phyloP scores from a whole-genome alignment of 2,888 invertebrate species.

The Sminthurinus aureus region DNA sequence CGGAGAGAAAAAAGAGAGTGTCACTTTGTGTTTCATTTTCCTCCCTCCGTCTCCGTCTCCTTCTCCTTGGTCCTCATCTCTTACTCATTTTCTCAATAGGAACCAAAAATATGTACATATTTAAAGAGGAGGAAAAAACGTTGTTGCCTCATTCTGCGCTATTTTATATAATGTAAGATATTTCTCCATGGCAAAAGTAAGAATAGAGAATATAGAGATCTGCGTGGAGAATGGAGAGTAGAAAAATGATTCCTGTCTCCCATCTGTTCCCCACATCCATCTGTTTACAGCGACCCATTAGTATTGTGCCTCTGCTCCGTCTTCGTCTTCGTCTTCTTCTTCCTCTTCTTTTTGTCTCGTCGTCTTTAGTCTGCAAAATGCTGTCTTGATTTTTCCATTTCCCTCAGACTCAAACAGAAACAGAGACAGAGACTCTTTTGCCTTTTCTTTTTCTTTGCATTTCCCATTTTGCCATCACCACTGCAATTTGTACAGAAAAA shows the following conservation, averaged over 20 bases:
- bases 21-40: not conserved
- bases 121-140: slow-evolving; percentile 2
- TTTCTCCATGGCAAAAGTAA: not conserved
- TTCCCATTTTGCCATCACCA: not conserved
- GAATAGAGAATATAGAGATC: not conserved
- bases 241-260: slow-evolving; percentile 54
- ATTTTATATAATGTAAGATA: not conserved
- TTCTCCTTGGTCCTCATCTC: not conserved
- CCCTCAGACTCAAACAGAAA: not conserved
- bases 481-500: no score
- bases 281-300: slow-evolving; percentile 50
- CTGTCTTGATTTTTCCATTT: not conserved
- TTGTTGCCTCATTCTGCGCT: not conserved
- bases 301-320: slow-evolving; percentile 32
- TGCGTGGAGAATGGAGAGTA: slow-evolving; percentile 22
- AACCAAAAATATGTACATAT: not conserved
- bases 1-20: not conserved
- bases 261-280: slow-evolving; percentile 53
- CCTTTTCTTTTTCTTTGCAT: not conserved
- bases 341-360: not conserved
- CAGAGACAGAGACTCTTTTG: not conserved
- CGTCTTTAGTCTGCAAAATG: not conserved
- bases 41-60: not conserved
- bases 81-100: slow-evolving; percentile 28
- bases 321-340: not conserved